Conservation (phyloP, 2,113 vertebrate genomes). For the Neotragus moschatus region DNA sequence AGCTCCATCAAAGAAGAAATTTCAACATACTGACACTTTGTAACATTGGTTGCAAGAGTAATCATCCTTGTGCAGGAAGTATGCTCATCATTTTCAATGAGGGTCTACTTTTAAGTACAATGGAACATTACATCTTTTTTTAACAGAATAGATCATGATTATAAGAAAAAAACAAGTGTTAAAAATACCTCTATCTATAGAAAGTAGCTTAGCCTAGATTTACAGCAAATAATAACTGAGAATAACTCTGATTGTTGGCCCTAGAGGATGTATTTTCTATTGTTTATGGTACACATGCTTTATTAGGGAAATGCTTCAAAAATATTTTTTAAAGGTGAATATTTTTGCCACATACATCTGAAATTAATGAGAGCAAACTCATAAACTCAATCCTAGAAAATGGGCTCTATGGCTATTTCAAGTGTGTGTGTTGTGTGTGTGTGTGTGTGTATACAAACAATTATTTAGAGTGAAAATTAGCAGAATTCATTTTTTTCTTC, state of each 20-base stretch:
- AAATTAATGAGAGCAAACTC: neutral
- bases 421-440: neutral
- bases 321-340: neutral
- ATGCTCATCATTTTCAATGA: neutral
- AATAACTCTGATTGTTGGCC: neutral
- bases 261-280: neutral
- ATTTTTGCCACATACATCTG: neutral
- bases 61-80: neutral
- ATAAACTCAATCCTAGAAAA: neutral
- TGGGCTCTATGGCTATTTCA: neutral
- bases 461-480: neutral
- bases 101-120: neutral
- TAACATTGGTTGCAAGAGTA: neutral
- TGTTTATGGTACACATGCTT: neutral
- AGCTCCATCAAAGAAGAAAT: neutral
- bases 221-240: neutral
- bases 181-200: neutral
- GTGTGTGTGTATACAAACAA: neutral
- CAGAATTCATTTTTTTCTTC: neutral
- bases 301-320: neutral
- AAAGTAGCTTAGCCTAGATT: neutral
- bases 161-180: neutral
- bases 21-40: neutral
- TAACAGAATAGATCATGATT: neutral
- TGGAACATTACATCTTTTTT: neutral